Conservation (phyloP, 53 echinoderm and acorn worm genomes). For the Holothuria leucospilota region DNA sequence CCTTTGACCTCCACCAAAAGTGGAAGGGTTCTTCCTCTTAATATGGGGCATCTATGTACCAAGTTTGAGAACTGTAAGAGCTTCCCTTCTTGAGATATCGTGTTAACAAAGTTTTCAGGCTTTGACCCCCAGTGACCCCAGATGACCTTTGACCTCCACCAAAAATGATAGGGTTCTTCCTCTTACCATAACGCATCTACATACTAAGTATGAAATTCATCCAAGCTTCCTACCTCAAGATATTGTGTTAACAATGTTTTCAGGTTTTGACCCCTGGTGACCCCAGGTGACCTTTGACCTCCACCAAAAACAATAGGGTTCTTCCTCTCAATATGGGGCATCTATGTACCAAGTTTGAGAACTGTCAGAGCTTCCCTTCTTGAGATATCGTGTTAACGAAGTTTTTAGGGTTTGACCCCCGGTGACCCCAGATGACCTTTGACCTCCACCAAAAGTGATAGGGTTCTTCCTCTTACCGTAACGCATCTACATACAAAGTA, state of each 20-base stretch:
- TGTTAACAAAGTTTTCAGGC: not conserved
- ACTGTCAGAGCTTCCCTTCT: not conserved
- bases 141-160: too few relatives aligned
- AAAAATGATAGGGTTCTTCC: not conserved
- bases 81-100: not conserved
- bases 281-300: conserved; percentile 59
- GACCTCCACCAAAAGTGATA: too few relatives aligned
- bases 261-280: conserved; percentile 27
- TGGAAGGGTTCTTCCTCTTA: too few relatives aligned
- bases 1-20: too few relatives aligned
- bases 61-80: too few relatives aligned
- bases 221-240: conserved; percentile 45
- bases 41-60: too few relatives aligned
- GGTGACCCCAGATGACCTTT: too few relatives aligned
- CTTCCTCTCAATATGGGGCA: conserved; percentile 53
- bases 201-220: conserved; percentile 57
- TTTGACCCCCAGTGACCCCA: too few relatives aligned
- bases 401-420: too few relatives aligned
- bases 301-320: conserved; percentile 28
- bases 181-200: conserved; percentile 23
- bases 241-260: conserved; percentile 37
- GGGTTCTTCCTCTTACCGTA: too few relatives aligned
- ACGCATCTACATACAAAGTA: too few relatives aligned
- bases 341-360: conserved; percentile 31
- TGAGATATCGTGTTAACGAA: too few relatives aligned